A percentile compares a stretch with the other conserved stretches of the same genome.
phyloP scores from a whole-genome alignment of 2,888 invertebrate genomes.

The Meiosimyza decipiens region DNA sequence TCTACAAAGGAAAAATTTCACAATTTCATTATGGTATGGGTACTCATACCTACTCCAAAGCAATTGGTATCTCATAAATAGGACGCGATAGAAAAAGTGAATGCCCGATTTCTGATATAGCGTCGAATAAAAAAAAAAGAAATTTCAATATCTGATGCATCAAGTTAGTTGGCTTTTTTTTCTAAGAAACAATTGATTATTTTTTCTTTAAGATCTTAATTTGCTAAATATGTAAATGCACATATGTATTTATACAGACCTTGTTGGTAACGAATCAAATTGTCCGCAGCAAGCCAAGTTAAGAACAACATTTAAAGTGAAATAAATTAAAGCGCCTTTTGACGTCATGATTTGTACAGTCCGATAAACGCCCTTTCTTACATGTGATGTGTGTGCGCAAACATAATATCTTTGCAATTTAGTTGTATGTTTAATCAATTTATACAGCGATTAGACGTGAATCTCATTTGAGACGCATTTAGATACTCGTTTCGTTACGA shows the following conservation, averaged over 20 bases:
- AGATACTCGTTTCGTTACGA: background rate
- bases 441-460: background rate
- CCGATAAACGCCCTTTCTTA: background rate
- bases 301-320: background rate
- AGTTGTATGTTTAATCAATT: too few relatives aligned
- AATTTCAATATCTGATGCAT: too few relatives aligned
- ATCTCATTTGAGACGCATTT: background rate
- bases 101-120: too few relatives aligned
- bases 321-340: background rate
- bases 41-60: too few relatives aligned
- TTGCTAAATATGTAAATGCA: background rate
- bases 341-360: conserved; percentile 2
- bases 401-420: too few relatives aligned
- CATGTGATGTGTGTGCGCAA: background rate
- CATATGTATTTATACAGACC: conserved; percentile 12
- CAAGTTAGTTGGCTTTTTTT: too few relatives aligned
- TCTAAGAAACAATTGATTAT: too few relatives aligned
- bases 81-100: too few relatives aligned
- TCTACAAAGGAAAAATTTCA: too few relatives aligned
- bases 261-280: background rate
- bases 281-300: conserved; percentile 1
- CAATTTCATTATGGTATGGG: too few relatives aligned
- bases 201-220: background rate
- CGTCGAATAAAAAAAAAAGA: too few relatives aligned
- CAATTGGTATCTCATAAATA: too few relatives aligned